phyloP scores from a whole-genome alignment of 2,888 invertebrate genomes.

The Orchesellides sinensis region DNA sequence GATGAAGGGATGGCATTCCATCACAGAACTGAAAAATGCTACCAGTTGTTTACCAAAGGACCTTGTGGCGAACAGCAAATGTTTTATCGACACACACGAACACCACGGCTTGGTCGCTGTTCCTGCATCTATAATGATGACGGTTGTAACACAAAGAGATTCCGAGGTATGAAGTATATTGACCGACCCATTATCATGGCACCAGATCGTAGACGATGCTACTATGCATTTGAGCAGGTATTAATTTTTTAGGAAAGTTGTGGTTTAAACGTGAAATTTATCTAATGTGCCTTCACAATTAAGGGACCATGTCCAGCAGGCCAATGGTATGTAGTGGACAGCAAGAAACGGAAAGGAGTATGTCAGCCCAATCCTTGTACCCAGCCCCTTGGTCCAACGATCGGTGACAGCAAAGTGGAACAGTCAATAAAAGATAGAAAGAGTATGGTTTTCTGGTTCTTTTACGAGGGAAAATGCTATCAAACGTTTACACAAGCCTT shows the following conservation, averaged over 20 bases:
- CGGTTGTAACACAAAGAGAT: neutral
- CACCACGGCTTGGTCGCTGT: neutral
- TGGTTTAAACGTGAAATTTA: too few species aligned
- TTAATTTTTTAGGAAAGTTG: too few species aligned
- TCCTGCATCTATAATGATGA: neutral
- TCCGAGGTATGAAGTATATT: neutral
- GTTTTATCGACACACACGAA: neutral
- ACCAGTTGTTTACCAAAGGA: neutral
- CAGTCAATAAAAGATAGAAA: neutral
- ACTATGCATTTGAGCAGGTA: neutral
- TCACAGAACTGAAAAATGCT: neutral
- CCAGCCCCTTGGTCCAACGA: neutral
- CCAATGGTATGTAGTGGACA: neutral
- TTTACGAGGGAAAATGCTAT: neutral
- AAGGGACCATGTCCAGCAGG: neutral
- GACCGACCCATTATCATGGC: neutral
- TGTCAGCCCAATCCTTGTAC: neutral
- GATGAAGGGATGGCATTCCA: neutral
- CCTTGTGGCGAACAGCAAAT: neutral
- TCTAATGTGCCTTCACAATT: too few species aligned
- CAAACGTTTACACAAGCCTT: neutral
- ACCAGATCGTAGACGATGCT: neutral
- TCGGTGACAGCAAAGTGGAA: neutral
- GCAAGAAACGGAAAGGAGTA: neutral
- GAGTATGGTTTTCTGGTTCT: neutral